Evolutionary conservation across 1,140 invertebrate genomes (phyloP).

Genomic region (Lerema accius): DNA sequence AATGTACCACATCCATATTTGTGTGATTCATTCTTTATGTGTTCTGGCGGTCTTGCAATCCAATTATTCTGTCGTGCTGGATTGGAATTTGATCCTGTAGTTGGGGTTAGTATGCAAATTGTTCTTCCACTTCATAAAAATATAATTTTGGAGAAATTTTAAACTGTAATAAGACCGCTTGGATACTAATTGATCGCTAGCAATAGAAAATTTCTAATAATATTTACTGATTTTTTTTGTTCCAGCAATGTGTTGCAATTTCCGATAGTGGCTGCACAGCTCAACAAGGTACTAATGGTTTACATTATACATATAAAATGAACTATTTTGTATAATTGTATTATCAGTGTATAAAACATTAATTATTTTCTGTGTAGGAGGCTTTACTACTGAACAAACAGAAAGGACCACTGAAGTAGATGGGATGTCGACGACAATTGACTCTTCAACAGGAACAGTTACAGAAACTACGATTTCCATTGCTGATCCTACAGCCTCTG

Average conservation of each 20-base stretch:
- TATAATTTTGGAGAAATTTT: too few species aligned
- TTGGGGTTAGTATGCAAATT: not conserved
- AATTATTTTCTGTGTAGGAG: too few species aligned
- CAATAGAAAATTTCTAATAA: too few species aligned
- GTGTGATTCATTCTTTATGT: constrained; percentile 40
- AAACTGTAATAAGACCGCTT: not conserved
- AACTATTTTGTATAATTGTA: not conserved
- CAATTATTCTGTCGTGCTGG: constrained; percentile 38
- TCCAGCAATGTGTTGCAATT: constrained; percentile 43
- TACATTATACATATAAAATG: too few species aligned
- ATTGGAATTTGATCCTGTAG: constrained; percentile 41
- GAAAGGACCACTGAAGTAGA: not conserved
- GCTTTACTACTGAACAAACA: too few species aligned
- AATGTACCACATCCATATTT: constrained; percentile 44
- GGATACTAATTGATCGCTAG: too few species aligned
- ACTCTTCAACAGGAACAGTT: too few species aligned
- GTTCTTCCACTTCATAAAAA: not conserved
- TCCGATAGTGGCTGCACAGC: constrained; percentile 48
- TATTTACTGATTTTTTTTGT: too few species aligned
- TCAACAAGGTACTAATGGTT: too few species aligned
- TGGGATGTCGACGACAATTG: not conserved
- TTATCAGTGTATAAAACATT: too few species aligned
- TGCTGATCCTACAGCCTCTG: not conserved
- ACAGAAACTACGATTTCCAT: too few species aligned
- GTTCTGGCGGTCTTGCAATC: constrained; percentile 25